These are phyloP conservation scores for Drosophila lacteicornis DNA, from an alignment of 1,140 invertebrate genomes.

Conservation along the genomic window DNA sequence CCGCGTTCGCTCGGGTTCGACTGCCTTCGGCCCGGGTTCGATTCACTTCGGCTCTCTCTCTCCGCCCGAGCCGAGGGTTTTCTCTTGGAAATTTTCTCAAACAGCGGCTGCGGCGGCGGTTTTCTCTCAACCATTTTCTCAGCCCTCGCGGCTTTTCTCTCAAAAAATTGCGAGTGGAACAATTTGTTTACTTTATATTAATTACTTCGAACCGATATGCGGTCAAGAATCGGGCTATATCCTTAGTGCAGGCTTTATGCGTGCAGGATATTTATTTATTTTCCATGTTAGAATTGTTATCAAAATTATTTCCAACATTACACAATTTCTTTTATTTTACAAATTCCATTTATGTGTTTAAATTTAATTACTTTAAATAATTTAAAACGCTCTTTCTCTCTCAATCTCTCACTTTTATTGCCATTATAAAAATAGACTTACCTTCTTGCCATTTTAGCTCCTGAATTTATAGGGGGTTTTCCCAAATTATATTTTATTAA, in stretches of 20 bases:
- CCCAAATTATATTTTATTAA: no score
- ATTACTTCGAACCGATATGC: conserved; percentile 10
- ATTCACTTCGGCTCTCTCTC: conserved; percentile 13
- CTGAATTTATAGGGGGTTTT: no score
- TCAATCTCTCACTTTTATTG: not conserved
- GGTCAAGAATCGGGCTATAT: conserved; percentile 12
- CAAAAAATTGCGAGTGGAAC: conserved; percentile 17
- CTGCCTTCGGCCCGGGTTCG: conserved; percentile 14
- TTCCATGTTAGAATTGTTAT: no score
- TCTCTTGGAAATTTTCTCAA: conserved; percentile 19
- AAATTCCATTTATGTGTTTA: no score
- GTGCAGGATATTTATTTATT: not conserved
- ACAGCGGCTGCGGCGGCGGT: not conserved
- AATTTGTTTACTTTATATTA: conserved; percentile 27
- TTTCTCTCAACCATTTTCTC: conserved; percentile 21
- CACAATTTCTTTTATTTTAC: no score
- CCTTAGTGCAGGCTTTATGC: not conserved
- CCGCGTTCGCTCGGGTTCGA: conserved; percentile 14
- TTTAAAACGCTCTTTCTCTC: not conserved
- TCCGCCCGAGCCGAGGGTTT: conserved; percentile 11
- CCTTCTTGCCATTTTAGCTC: not conserved
- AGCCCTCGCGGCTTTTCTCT: conserved; percentile 19
- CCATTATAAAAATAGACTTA: not conserved
- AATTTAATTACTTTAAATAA: no score
- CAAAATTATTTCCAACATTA: no score